These are phyloP conservation scores for Tokudaia tokunoshimensis DNA, from an alignment of 2,797 vertebrate genomes.

Conservation along the genomic window DNA sequence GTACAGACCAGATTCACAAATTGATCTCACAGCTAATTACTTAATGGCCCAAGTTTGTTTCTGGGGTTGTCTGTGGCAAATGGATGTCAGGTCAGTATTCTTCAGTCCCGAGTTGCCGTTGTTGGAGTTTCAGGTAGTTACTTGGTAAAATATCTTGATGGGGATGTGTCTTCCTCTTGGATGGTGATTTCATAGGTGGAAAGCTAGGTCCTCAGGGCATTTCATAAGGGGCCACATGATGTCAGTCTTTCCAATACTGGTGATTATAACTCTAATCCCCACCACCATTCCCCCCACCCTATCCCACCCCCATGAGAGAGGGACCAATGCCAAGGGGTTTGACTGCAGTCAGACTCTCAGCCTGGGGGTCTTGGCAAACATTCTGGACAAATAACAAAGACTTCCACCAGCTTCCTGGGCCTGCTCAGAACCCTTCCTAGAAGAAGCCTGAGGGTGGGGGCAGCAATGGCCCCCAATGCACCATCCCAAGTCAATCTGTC, in stretches of 20 bases:
- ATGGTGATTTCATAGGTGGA: background rate
- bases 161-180: background rate
- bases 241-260: background rate
- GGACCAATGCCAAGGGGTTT: background rate
- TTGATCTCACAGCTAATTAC: background rate
- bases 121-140: background rate
- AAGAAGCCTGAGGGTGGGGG: background rate
- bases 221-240: background rate
- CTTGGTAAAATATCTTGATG: background rate
- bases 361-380: background rate
- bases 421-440: background rate
- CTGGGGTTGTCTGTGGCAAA: background rate
- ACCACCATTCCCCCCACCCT: background rate
- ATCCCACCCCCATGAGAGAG: background rate
- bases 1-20: background rate
- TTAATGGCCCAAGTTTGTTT: background rate
- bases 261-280: background rate
- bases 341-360: fast-evolving
- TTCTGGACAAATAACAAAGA: background rate
- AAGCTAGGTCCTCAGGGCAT: background rate
- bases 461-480: background rate
- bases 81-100: background rate
- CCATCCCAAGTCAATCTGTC: background rate
- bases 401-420: background rate
- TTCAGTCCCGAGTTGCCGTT: background rate